Conservation (phyloP, 2,113 vertebrate genomes). For the Argyrosomus japonicus region DNA sequence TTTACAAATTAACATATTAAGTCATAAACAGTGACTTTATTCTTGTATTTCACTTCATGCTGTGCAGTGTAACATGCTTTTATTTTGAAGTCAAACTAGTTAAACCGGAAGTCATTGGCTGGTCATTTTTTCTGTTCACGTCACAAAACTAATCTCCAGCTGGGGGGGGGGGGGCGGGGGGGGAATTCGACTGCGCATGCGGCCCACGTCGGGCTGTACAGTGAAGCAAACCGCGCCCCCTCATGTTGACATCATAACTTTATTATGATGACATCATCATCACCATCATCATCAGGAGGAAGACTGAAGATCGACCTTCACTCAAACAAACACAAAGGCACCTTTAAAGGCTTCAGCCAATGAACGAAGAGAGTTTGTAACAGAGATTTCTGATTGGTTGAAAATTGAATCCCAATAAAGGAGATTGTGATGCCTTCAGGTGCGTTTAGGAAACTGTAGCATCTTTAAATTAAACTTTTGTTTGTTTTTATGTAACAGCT, state of each 20-base stretch:
- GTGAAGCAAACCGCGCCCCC: background rate
- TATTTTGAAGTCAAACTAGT: conserved; percentile 46
- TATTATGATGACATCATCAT: background rate
- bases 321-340: background rate
- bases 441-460: background rate
- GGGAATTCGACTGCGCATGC: conserved; percentile 10
- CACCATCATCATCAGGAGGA: background rate
- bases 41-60: too few relatives aligned
- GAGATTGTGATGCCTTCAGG: background rate
- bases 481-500: too few relatives aligned
- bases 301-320: conserved; percentile 20
- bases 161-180: background rate
- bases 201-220: rapidly evolving
- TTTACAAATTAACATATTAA: background rate
- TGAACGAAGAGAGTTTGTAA: background rate
- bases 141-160: conserved; percentile 31
- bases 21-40: too few relatives aligned
- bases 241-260: background rate
- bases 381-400: conserved; percentile 5
- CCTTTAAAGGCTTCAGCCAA: background rate
- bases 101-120: conserved; percentile 19
- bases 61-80: background rate
- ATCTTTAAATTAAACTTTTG: too few relatives aligned
- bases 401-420: background rate
- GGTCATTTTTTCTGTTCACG: background rate